phyloP scores from a whole-genome alignment of 2,888 invertebrate species.

The Liposcelis brunnea region DNA sequence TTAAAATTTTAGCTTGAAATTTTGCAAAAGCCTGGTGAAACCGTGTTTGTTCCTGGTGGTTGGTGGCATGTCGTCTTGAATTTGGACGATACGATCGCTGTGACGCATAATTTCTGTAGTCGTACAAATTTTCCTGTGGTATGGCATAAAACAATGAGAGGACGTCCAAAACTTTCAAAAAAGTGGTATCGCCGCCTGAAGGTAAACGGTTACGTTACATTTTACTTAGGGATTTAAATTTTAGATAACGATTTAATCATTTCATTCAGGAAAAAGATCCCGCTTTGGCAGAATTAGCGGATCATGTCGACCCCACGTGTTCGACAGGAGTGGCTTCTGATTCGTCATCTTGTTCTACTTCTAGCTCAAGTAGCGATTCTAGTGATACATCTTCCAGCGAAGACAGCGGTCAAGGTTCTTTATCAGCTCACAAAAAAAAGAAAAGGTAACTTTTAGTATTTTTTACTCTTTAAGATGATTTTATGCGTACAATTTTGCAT shows the following conservation, averaged over 20 bases:
- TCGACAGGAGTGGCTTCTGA: conserved; percentile 88
- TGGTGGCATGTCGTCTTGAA: conserved; percentile 99
- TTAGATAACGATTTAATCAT: no score
- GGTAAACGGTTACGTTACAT: conserved; percentile 30
- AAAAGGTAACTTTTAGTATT: conserved; percentile 33
- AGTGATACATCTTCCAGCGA: conserved; percentile 27
- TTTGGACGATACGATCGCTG: conserved; percentile 87
- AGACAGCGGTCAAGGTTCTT: conserved; percentile 72
- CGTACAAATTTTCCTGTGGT: conserved; percentile 92
- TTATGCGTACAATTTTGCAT: no score
- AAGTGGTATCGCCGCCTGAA: conserved; percentile 58
- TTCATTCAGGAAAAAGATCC: conserved; percentile 49
- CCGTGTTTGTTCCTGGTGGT: conserved; percentile 95
- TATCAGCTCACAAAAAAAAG: conserved; percentile 68
- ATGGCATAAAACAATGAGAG: conserved; percentile 94
- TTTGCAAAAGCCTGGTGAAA: conserved; percentile 88
- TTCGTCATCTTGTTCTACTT: conserved; percentile 69
- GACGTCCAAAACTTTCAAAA: conserved; percentile 85
- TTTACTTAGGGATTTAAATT: no score
- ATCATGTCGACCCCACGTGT: conserved; percentile 65
- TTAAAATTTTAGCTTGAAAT: conserved; percentile 57
- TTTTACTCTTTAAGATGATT: background rate
- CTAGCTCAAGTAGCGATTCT: conserved; percentile 44
- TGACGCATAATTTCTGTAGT: conserved; percentile 96
- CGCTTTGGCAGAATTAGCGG: conserved; percentile 59